These are phyloP conservation scores for Thymelicus lineola DNA, from an alignment of 2,888 invertebrate genomes.

Conservation along the genomic window DNA sequence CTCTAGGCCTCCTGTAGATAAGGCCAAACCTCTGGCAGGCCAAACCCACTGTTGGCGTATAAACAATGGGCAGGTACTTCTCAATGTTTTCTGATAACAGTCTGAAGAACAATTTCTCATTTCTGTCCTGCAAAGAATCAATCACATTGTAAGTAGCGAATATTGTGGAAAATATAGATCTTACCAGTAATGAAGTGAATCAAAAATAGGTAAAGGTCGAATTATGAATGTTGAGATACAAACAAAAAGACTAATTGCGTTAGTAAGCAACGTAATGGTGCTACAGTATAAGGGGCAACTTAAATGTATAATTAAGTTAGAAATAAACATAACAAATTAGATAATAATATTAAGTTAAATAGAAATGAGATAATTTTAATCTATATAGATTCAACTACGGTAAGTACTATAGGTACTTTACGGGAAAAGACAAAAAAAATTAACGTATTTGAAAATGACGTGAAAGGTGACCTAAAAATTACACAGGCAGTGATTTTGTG, in stretches of 20 bases:
- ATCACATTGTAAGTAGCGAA: slow-evolving; percentile 51
- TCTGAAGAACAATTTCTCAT: slow-evolving; percentile 98
- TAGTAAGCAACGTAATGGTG: neutral
- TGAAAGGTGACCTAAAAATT: too few relatives aligned
- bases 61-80: slow-evolving; percentile 98
- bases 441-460: too few relatives aligned
- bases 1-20: slow-evolving; percentile 96
- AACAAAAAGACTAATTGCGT: neutral
- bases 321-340: too few relatives aligned
- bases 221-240: neutral
- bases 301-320: too few relatives aligned
- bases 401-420: too few relatives aligned
- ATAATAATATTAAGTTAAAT: too few relatives aligned
- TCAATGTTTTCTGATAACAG: slow-evolving; percentile 96
- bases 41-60: slow-evolving; percentile 98
- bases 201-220: neutral
- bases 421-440: too few relatives aligned
- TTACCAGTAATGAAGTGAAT: neutral
- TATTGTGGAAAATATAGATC: neutral
- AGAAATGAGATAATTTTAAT: too few relatives aligned
- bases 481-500: too few relatives aligned
- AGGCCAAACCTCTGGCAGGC: slow-evolving; percentile 99
- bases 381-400: too few relatives aligned
- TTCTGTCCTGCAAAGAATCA: slow-evolving; percentile 91
- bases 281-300: too few relatives aligned